Base-by-base conservation (phyloP, 2,113 vertebrate species). In the Pristiophorus japonicus region DNA sequence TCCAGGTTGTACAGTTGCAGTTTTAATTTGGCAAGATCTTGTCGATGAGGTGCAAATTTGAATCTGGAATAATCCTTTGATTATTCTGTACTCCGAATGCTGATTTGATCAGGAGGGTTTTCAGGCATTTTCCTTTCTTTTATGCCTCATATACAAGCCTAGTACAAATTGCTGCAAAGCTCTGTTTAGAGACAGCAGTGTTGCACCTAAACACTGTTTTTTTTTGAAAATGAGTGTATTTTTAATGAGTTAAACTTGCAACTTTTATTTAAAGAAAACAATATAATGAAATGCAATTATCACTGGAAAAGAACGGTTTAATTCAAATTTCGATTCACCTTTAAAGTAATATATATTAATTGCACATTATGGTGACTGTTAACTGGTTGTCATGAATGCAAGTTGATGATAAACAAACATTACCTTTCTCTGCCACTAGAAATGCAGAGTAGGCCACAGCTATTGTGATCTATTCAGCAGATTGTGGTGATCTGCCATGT, bases 301-400 rank as follows among this genome's bases (percentile, higher is more conserved):
- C 93, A 45, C 42, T 51, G 65, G 22, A 47, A 51, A 94, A 70
- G 10, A 24, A 62, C 12, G 7, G 45, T 55, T 90, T 24, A 47
- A 94, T 30, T 45, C 38, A 94, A 94, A 94, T 94, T 47, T 38
- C 38, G 92, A 30, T 47, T 24, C 93, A 47, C 18, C 45, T 73
- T 51, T 73, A 73, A 94, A 94, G 42, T 70, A 90, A 90, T 18
- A 94, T 93, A 90, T 18, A 94, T 93, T 42, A 94, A 94, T 94
- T 30, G 42, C 66, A 94, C 11, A 47, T 94, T 51, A 70, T 66
- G 91, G n/a, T n/a, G 62, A n/a, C n/a, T n/a, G 81, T 42, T 59
- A 90, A 55, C 27, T 90, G 51, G 30, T 90, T 90, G 45, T 59
- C 47, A 55, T 59, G 30, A 59, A 18, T 90, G 51, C 34, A 14